Evolutionary conservation across 2,113 vertebrate species (phyloP).

Genomic region (Rousettus leschenaultii): DNA sequence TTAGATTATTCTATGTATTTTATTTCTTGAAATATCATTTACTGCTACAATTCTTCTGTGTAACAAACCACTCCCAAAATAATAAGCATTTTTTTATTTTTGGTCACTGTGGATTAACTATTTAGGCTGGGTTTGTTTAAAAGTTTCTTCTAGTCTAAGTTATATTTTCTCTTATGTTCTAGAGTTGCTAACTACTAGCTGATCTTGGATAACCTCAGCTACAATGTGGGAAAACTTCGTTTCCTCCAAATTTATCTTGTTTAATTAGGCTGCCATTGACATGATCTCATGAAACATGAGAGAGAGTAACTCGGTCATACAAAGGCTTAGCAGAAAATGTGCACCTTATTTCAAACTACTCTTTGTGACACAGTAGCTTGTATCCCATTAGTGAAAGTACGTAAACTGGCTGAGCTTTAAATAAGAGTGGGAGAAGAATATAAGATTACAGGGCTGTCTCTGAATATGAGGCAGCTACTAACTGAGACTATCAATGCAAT

Average conservation of each 20-base stretch:
- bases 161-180: not conserved
- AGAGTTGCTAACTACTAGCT: not conserved
- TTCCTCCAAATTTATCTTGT: not conserved
- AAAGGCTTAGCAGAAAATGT: not conserved
- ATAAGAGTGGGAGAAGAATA: not conserved
- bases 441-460: not conserved
- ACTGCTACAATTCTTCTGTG: not conserved
- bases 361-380: not conserved
- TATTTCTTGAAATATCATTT: not conserved
- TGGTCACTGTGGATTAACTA: not conserved
- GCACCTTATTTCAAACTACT: not conserved
- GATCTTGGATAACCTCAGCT: not conserved
- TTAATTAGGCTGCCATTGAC: not conserved
- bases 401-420: not conserved
- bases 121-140: not conserved
- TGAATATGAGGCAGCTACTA: not conserved
- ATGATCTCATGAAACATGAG: not conserved
- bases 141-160: not conserved
- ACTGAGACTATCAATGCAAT: not conserved
- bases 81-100: not conserved
- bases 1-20: not conserved
- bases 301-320: not conserved
- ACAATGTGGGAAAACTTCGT: not conserved
- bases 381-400: not conserved
- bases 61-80: not conserved